Evolutionary conservation across 2,888 invertebrate species (phyloP), one percentile per base, ranked within the genome.

Genomic region (Torymus aiolomorphi): DNA sequence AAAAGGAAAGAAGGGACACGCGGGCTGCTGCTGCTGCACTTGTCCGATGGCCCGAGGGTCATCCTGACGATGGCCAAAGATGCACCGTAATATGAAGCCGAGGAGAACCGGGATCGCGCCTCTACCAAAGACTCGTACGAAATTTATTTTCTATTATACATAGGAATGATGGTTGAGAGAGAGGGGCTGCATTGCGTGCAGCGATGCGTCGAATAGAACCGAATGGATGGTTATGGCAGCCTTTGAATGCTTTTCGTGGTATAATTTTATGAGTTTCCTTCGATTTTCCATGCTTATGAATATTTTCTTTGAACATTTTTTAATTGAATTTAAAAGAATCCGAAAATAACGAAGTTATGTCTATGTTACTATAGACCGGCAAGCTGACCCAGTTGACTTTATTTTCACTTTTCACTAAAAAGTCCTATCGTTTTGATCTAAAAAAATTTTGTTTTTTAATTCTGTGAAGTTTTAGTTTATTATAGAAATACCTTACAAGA

Each of bases 131-230:
- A 49, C 63, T 12, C 51, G 62, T 2, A 65, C 20, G 57, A 65
- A 57, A 77, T 77, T 77, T 71, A 77, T 77, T 77, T 77, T 62
- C 71, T 31, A 77, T 77, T 71, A 77, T 71, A 18, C 8, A 8
- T 16, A 42, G 14, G 66, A 24, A 24, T 24, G 24, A 24, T 3
- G 24, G 24, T 24, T 24, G 2, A 24, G 24, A 24, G 24, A 3
- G 3, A 24, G 24, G 24, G 3, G 3, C 24, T 3, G 24, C 3
- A 24, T 24, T 2, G 52, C 52, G n/a, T 14, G 62, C 61, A 14
- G 8, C 24, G 24, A 24, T 24, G 24, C 3, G 24, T 24, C 24
- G 2, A 24, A 2, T 3, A 24, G 3, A 24, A 18, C 31, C 67
- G 54, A 69, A 61, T 20, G 24, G 69, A 76, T 57, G 24, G 18